Conservation (phyloP, 2,113 vertebrate species). For the Clinocottus analis region DNA sequence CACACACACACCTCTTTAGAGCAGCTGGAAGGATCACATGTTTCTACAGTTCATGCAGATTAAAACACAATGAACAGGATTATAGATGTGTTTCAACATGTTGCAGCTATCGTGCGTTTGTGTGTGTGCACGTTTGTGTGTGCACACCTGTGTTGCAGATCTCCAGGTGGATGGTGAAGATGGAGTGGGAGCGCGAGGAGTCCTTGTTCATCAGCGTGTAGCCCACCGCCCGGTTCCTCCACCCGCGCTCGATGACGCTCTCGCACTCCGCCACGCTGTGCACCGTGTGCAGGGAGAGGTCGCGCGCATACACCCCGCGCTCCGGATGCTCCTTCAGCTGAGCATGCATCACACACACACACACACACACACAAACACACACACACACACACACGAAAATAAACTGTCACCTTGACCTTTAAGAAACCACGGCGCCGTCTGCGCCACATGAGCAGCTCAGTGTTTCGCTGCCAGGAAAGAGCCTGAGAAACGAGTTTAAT, state of each 20-base stretch:
- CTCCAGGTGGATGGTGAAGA: slow-evolving; percentile 91
- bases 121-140: neutral
- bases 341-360: slow-evolving; percentile 25
- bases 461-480: neutral
- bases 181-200: slow-evolving; percentile 91
- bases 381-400: neutral
- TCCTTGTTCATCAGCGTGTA: slow-evolving; percentile 92
- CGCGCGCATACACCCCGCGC: slow-evolving; percentile 85
- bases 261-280: slow-evolving; percentile 87
- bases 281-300: slow-evolving; percentile 89
- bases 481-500: slow-evolving; percentile 19
- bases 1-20: too few species aligned
- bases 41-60: neutral
- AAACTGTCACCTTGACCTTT: slow-evolving; percentile 32
- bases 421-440: slow-evolving; percentile 18
- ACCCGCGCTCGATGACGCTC: slow-evolving; percentile 87
- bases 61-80: neutral
- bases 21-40: neutral
- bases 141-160: slow-evolving; percentile 85
- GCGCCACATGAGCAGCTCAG: neutral
- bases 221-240: slow-evolving; percentile 88
- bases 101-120: neutral
- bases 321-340: slow-evolving; percentile 93
- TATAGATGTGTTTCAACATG: neutral
- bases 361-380: slow-evolving; percentile 34